Evolutionary conservation across 2,888 invertebrate genomes (phyloP), one percentile per base, ranked within the genome.

Genomic region (Nymphalis polychloros): DNA sequence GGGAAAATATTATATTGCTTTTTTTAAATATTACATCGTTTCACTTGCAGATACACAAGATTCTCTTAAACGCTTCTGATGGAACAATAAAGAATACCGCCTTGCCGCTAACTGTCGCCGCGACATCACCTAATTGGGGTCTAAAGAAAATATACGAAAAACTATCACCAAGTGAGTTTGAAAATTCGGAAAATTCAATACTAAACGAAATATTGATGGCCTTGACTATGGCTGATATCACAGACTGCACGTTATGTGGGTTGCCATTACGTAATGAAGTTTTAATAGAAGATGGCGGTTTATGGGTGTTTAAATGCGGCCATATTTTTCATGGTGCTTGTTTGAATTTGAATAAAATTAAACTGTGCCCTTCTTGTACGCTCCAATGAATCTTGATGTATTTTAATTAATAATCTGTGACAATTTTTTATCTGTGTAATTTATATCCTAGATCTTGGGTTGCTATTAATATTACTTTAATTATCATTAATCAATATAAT

Each of bases 251-350:
- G 0, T 89, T 94, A 1, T 95, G 95, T 76, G 94, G 94, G 62
- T 79, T 95, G 77, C 93, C 94, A 68, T 84, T 95, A 55, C 89
- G 93, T 75, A 94, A 94, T 72, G 92, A 92, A 64, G 92, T 94
- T 62, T 78, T 95, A 57, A 88, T 95, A 41, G 89, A 93, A 79
- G 94, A 94, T 82, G 94, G 93, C 76, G 95, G 95, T 17, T 81
- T 95, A 3, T 94, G 94, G 86, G 92, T 93, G 60, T 95, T 94
- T 81, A 92, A 92, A 65, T 95, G 95, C 78, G 94, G 94, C 59
- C 95, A 95, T 77, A 92, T 93, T 65, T 95, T 94, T 80, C 95
- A 95, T 63, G 94, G 94, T 0, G 93, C 93, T 7, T 94, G 94
- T 81, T 89, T 94, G 77, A 90, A 93, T 76, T 88, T 94, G 73